Base-by-base conservation (phyloP, 2,888 invertebrate species). In the Tetheella fluctuosa region DNA sequence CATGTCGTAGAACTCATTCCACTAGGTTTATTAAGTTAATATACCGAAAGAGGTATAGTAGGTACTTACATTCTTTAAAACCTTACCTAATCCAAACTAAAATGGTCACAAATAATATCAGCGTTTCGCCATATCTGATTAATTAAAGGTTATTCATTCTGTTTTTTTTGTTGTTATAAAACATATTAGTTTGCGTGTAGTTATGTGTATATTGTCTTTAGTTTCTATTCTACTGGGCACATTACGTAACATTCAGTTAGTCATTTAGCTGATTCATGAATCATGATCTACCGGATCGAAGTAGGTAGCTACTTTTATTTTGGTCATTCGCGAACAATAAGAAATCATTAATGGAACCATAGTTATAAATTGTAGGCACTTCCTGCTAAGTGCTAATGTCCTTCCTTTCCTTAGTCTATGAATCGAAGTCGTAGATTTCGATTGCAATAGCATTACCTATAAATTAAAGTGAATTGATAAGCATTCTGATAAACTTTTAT, bases 161-260 rank as follows among this genome's bases (percentile, higher is more conserved):
- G 20, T 20, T n/a, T 8, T 8, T 8, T 39, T 15, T 39, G 7
- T 17, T 17, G 42, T 48, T 48, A 48, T 48, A 48, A 7, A 48
- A 20, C 48, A 10, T 48, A 39, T 48, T 20, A 48, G 48, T n/a
- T 48, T 48, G 48, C 20, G 48, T 20, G 48, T 48, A 20, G 20
- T 48, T 20, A 48, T 48, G 20, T 42, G 42, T 48, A 48, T 20
- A 48, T 48, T 48, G 48, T 48, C 48, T 48, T 48, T 20, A 48
- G 48, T 48, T 48, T 48, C 48, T 20, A 48, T 20, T 48, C n/a
- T 48, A 48, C 48, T 48, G 20, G 48, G 20, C 48, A 42, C 42
- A 48, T 48, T 48, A 48, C 48, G 48, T 48, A 48, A 48, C 48
- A 48, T n/a, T 48, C 48, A 48, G 48, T 48, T 48, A 48, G 48